A percentile compares a stretch with the other conserved stretches of the same genome.
Conservation (phyloP, 2,113 vertebrate species). For the Scolopax mira region DNA sequence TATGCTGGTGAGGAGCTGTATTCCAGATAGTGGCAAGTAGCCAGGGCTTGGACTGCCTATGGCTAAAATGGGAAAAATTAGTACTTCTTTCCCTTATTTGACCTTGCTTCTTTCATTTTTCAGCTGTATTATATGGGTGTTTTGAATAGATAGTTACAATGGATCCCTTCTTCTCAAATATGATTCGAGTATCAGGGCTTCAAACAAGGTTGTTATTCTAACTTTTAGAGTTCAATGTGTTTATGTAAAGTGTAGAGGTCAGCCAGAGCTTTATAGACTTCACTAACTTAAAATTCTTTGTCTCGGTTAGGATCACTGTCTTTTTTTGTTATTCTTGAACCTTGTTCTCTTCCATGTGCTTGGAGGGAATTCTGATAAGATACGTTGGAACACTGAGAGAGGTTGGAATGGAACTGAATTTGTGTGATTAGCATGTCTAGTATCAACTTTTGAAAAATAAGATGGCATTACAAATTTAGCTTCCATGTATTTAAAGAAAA, state of each 20-base stretch:
- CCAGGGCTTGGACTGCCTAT: not conserved
- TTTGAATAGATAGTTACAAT: conserved; percentile 6
- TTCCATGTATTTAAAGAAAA: not conserved
- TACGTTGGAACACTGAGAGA: not conserved
- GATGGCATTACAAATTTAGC: not conserved
- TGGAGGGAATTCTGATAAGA: not conserved
- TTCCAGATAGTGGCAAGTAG: not conserved
- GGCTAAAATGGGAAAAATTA: not conserved
- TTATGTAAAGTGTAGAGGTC: conserved; percentile 9
- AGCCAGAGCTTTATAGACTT: not conserved
- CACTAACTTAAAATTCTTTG: not conserved
- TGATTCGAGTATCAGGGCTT: not conserved
- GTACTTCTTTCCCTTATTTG: not conserved
- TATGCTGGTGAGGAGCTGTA: not conserved
- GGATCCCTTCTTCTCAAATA: not conserved
- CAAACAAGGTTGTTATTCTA: conserved; percentile 1
- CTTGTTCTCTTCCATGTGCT: not conserved
- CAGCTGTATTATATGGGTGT: not conserved
- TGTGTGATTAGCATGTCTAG: not conserved
- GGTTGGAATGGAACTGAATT: not conserved
- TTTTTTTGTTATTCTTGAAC: not conserved
- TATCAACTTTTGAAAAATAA: not conserved
- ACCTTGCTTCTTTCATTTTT: not conserved
- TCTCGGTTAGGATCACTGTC: not conserved
- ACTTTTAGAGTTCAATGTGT: conserved; percentile 19